Evolutionary conservation across 2,888 invertebrate species (phyloP), one percentile per base, ranked within the genome.

Genomic region (Machimus atricapillus): DNA sequence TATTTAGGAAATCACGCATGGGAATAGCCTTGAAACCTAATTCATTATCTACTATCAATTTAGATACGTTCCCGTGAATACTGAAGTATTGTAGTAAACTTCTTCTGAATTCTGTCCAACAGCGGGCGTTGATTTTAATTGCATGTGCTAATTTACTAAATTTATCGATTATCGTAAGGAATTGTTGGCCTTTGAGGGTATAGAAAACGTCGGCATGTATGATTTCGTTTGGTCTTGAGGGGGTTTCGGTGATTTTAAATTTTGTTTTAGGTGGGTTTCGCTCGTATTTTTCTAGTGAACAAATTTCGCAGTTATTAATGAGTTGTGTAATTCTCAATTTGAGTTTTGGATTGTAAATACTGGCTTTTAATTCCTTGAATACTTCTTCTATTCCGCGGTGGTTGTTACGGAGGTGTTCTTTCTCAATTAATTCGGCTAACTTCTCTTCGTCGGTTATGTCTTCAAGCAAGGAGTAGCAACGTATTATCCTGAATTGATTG

Each of bases 131-230:
- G 27, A 27, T 27, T 27, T 27, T 27, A 2, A 27, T 27, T 27
- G 73, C 73, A 12, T 73, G 9, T 0, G 40, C 40, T 46, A 46
- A 2, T 87, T 89, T 89, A 9, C 89, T 87, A 66, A 90, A 90
- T 46, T 89, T 88, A 31, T 90, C 90, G 12, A 40, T 40, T 40
- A 40, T 40, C 7, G 40, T 40, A 1, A 40, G 12, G 12, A 40
- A 40, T 40, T 40, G 40, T 2, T 40, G 40, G 2, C 40, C 40
- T 9, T 40, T 40, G 16, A 89, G 78, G 1, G 66, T 87, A 34
- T 87, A 88, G 52, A 89, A 90, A 2, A 89, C 88, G 82, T 90
- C 90, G 2, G 90, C 52, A 78, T 90, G 90, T 16, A 90, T 74
- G 7, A 89, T 88, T 86, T 90, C 89, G 5, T 89, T 87, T 2